These are phyloP conservation scores for Caenorhabditis parvicauda DNA, from an alignment of 2,888 invertebrate genomes.

Conservation along the genomic window DNA sequence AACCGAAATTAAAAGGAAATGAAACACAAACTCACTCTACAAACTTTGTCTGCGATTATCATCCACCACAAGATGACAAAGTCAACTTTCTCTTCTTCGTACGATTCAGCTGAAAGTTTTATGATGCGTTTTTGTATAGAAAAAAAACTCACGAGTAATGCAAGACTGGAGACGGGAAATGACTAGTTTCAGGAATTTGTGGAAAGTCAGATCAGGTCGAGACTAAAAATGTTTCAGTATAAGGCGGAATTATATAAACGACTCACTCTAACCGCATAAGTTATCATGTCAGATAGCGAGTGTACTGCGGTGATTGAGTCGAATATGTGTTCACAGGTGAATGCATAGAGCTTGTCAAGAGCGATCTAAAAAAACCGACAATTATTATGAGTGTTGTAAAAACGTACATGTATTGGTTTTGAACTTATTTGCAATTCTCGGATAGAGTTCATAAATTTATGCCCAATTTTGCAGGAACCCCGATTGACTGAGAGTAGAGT, in stretches of 20 bases:
- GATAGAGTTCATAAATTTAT: not conserved
- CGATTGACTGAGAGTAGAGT: too few relatives aligned
- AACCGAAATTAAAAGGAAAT: too few relatives aligned
- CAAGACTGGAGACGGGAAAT: constrained; percentile 32
- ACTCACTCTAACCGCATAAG: constrained; percentile 67
- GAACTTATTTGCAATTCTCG: not conserved
- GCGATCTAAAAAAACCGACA: constrained; percentile 68
- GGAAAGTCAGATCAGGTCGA: constrained; percentile 47
- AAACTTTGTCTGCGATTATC: constrained; percentile 65
- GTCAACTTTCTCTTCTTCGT: constrained; percentile 46
- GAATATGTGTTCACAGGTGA: constrained; percentile 74
- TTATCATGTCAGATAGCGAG: constrained; percentile 75
- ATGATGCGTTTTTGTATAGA: not conserved
- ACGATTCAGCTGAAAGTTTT: constrained; percentile 25
- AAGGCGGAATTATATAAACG: not conserved
- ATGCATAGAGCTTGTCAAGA: constrained; percentile 75
- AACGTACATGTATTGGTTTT: not conserved
- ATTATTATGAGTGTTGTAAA: not conserved
- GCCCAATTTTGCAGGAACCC: too few relatives aligned
- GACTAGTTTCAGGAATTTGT: constrained; percentile 49
- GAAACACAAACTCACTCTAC: too few relatives aligned
- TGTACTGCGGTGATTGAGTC: constrained; percentile 82
- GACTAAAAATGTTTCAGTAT: constrained; percentile 23
- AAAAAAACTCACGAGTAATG: constrained; percentile 36
- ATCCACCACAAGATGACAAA: constrained; percentile 57